Base-by-base conservation (phyloP, 2,888 invertebrate genomes). In the Baronia brevicornis region DNA sequence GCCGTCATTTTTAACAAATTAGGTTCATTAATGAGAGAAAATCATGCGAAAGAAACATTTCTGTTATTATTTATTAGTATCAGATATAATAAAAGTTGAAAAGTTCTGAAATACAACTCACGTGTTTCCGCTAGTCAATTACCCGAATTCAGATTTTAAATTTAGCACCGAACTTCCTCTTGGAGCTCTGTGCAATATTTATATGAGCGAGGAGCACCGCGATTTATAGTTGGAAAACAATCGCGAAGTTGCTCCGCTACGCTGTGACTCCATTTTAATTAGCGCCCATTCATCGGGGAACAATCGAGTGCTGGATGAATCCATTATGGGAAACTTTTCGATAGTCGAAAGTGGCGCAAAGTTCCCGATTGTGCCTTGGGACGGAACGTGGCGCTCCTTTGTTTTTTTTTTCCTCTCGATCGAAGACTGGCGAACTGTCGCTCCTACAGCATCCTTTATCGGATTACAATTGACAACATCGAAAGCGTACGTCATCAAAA, bases 201-300 rank as follows among this genome's bases (percentile, higher is more conserved):
- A 77, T 79, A 80, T 75, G 66, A 66, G 69, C 57, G 63, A 63
- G 62, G 55, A 51, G 62, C 50, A 55, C 68, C 56, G 62, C 73
- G 75, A 79, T 79, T 80, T 79, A 77, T 77, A 77, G 78, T 75
- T 69, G 44, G 62, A 65, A 66, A 75, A 80, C 77, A 79, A 78
- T 79, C 69, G 69, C 56, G 58, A 79, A 79, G 67, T 80, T 74
- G 66, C 75, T 72, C 78, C 70, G 62, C 72, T 54, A 63, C 72
- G 74, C 63, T 72, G 70, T 74, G 79, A 82, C 80, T 82, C 78
- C 77, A 71, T 85, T 85, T 84, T 85, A 85, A 85, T 85, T 85
- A 84, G 82, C 77, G 67, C 77, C 82, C 80, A 84, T 85, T 84
- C 80, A 84, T 80, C 70, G 74, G 60, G 53, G 79, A 79, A 82